These are phyloP conservation scores for Phalacrocorax aristotelis DNA, from an alignment of 2,113 vertebrate species.

Conservation along the genomic window DNA sequence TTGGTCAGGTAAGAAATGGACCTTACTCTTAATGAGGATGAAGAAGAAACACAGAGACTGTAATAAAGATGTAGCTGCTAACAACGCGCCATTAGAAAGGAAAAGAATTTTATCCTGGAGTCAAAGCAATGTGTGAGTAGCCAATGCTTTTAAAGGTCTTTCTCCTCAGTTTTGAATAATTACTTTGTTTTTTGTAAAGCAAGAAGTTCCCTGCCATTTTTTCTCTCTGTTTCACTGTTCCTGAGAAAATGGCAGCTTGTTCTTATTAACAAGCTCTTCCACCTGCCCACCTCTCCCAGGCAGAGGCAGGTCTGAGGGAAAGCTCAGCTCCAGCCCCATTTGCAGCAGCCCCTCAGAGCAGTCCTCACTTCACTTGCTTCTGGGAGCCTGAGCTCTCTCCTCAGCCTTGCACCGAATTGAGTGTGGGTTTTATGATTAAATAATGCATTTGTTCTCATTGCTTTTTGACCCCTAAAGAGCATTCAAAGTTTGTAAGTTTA, in stretches of 20 bases:
- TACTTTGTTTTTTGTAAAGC: conserved; percentile 3
- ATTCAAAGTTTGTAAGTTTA: conserved; percentile 12
- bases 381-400: conserved; percentile 9
- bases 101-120: neutral
- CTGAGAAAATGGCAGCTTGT: neutral
- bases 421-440: neutral
- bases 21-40: neutral
- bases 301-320: neutral
- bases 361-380: neutral
- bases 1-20: conserved; percentile 7
- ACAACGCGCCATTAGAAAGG: neutral
- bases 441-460: neutral
- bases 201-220: neutral
- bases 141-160: neutral
- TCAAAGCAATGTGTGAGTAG: neutral
- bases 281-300: neutral
- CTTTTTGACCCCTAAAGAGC: conserved; percentile 37
- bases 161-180: neutral
- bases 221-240: neutral
- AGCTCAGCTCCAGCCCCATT: neutral
- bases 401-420: neutral
- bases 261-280: neutral
- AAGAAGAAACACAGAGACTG: neutral
- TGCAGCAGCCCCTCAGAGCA: neutral
- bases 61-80: neutral